Percentiles rank a stretch among this genome's conserved stretches.
Evolutionary conservation across 2,797 vertebrate species (phyloP).

Genomic region (Galago senegalensis): DNA sequence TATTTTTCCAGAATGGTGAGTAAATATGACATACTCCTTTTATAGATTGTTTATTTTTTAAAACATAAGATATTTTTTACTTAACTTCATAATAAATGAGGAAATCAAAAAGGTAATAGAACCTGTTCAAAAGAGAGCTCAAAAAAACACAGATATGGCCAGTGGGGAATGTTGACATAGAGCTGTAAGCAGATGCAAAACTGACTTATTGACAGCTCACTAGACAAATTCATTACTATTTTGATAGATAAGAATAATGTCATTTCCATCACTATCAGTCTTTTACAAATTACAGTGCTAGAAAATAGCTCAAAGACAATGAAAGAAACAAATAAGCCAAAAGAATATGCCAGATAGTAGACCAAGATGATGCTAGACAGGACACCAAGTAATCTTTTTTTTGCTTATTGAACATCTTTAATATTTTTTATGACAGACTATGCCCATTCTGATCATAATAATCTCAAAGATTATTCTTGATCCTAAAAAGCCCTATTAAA

Average conservation of each 20-base stretch:
- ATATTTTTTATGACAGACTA: neutral
- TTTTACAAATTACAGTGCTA: neutral
- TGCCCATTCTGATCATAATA: neutral
- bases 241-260: neutral
- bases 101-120: neutral
- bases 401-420: neutral
- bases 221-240: neutral
- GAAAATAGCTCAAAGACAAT: neutral
- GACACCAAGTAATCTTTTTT: neutral
- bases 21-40: neutral
- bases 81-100: neutral
- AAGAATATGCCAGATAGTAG: neutral
- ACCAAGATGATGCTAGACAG: neutral
- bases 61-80: neutral
- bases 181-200: neutral
- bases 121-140: neutral
- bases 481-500: neutral
- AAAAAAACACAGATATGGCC: neutral
- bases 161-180: neutral
- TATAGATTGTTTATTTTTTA: neutral
- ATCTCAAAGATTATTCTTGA: constrained; percentile 48
- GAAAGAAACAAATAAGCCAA: neutral
- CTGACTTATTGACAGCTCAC: neutral
- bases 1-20: neutral
- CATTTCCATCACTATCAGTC: neutral